Base-by-base conservation (phyloP, 2,888 invertebrate genomes). In the Cerastoderma edule region DNA sequence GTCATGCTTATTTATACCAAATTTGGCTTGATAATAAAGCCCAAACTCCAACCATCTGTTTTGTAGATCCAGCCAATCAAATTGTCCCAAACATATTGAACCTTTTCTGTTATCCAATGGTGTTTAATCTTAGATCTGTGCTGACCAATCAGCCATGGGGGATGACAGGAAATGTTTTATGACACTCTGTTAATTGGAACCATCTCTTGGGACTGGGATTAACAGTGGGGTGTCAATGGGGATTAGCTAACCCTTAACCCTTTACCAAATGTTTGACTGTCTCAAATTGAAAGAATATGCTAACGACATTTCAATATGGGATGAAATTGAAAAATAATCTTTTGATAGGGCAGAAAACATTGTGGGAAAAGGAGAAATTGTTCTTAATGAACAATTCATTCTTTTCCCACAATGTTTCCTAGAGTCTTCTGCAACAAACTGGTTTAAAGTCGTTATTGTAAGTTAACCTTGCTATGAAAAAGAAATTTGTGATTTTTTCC, bases 181-280 rank as follows among this genome's bases (percentile, higher is more conserved):
- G 78, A 75, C 78, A 78, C 73, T 35, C 65, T 64, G 68, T 71
- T 78, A 78, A 78, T 78, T 75, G 46, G 60, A 30, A 60, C 60
- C 67, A 44, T 8, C 16, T n/a, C 48, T 39, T 67, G 69, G 69
- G 35, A 33, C 65, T 65, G 32, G 64, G 63, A 76, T 76, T 76
- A 57, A 56, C 67, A 67, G 69, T 48, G 56, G 53, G 60, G 67
- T 53, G 67, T 53, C 66, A 66, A 30, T 56, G 54, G 54, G 67
- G 54, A 60, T 60, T 60, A n/a, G n/a, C n/a, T n/a, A 60, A 39
- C 33, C 56, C 56, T 56, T 56, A 19, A 28, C 30, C 28, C 24
- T n/a, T 53, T 53, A 24, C 53, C n/a, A 22, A 53, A 22, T 2
- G 2, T 53, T 4, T 22, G 53, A 53, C 24, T 53, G 53, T n/a